A percentile compares a stretch with the other conserved stretches of the same genome.
phyloP scores from a whole-genome alignment of 2,888 invertebrate genomes.

The Lochmaea crataegi region DNA sequence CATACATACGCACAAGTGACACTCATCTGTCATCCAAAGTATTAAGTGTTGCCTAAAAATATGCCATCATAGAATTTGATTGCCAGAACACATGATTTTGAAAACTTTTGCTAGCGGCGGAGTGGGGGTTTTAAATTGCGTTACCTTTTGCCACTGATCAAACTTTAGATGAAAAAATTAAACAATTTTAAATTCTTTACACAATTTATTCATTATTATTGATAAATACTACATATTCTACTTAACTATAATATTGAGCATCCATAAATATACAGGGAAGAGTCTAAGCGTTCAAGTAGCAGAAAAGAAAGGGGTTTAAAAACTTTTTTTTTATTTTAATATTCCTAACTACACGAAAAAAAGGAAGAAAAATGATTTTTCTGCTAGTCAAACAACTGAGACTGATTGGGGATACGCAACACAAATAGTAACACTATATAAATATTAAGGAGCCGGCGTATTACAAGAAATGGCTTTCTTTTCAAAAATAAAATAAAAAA shows the following conservation, averaged over 20 bases:
- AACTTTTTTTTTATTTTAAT: constrained; percentile 10
- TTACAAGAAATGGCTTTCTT: constrained; percentile 61
- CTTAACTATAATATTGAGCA: constrained; percentile 65
- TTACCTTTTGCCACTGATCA: too few relatives aligned
- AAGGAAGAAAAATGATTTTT: constrained; percentile 54
- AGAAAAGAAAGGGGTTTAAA: constrained; percentile 56
- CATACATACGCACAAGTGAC: too few relatives aligned
- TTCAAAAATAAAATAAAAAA: constrained; percentile 51
- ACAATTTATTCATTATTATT: constrained; percentile 63
- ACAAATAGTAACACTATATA: constrained; percentile 56
- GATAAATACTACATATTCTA: constrained; percentile 67
- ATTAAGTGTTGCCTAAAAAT: too few relatives aligned
- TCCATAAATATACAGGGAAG: constrained; percentile 65
- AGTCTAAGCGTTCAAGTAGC: constrained; percentile 67
- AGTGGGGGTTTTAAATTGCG: too few relatives aligned
- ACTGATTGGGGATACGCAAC: constrained; percentile 63
- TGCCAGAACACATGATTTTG: too few relatives aligned
- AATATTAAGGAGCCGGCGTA: constrained; percentile 52
- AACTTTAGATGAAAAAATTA: background rate
- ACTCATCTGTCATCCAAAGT: too few relatives aligned
- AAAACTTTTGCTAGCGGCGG: too few relatives aligned
- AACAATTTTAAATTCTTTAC: constrained; percentile 55
- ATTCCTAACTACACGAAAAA: constrained; percentile 41
- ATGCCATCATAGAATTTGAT: too few relatives aligned
- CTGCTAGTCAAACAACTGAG: constrained; percentile 67